These are phyloP conservation scores for Drosophila monieri DNA, from an alignment of 2,888 invertebrate genomes.

Conservation along the genomic window DNA sequence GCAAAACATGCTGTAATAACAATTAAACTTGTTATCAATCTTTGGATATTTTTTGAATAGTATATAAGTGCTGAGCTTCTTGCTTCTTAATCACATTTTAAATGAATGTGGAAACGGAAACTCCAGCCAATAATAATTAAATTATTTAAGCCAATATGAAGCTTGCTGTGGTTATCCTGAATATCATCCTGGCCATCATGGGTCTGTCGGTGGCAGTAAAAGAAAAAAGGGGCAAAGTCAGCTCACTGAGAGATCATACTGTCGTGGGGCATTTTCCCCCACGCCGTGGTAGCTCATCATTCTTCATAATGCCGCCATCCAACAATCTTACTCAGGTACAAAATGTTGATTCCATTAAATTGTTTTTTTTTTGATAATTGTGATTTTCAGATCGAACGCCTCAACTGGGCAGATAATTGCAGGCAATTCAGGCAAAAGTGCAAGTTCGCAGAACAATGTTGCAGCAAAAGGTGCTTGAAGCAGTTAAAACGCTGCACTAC, in stretches of 20 bases:
- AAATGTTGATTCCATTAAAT: too few relatives aligned
- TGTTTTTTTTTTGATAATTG: not conserved
- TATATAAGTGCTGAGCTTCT: not conserved
- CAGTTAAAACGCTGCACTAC: not conserved
- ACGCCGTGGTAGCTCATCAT: not conserved
- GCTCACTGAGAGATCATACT: too few relatives aligned
- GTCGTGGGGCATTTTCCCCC: not conserved
- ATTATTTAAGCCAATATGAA: not conserved
- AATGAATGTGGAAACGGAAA: too few relatives aligned
- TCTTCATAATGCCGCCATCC: not conserved
- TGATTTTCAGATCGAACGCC: not conserved
- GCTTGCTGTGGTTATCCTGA: not conserved
- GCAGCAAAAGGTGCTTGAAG: not conserved
- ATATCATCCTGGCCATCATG: not conserved
- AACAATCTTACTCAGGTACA: not conserved
- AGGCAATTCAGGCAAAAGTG: not conserved
- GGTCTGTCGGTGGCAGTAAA: not conserved
- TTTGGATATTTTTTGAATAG: constrained; percentile 1
- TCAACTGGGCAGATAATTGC: not conserved
- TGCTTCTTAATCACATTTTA: not conserved
- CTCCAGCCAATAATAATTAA: too few relatives aligned
- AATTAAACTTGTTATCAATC: not conserved
- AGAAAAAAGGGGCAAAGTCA: too few relatives aligned
- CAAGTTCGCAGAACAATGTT: not conserved
- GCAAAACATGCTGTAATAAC: constrained; percentile 18